Conservation (phyloP, 2,888 invertebrate species). For the Chrysolina americana region DNA sequence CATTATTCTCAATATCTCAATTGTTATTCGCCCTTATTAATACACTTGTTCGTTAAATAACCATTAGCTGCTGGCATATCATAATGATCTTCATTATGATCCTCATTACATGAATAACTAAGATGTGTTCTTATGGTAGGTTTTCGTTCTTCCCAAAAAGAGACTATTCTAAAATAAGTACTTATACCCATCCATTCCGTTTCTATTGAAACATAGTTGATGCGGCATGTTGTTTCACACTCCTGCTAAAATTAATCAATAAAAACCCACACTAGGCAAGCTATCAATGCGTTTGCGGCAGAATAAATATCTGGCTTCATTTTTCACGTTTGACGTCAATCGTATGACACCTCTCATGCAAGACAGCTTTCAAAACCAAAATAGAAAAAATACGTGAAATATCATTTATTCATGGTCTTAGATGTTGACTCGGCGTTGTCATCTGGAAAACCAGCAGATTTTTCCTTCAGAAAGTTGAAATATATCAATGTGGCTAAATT, state of each 20-base stretch:
- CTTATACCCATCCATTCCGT: neutral
- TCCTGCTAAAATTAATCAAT: slow-evolving; percentile 14
- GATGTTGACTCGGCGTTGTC: slow-evolving; percentile 30
- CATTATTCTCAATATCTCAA: too few relatives aligned
- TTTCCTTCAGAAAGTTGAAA: slow-evolving; percentile 66
- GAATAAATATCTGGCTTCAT: neutral
- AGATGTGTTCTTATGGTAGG: too few relatives aligned
- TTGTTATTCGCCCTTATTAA: too few relatives aligned
- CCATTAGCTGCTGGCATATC: too few relatives aligned
- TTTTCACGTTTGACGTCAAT: slow-evolving; percentile 2
- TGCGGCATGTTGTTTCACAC: neutral
- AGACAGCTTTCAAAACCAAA: neutral
- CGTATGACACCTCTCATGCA: neutral
- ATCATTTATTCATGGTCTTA: slow-evolving; percentile 19
- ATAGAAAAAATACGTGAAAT: neutral
- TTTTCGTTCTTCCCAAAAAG: too few relatives aligned
- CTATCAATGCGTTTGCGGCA: neutral
- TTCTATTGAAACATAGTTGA: too few relatives aligned
- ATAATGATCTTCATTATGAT: too few relatives aligned
- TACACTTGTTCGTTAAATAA: too few relatives aligned
- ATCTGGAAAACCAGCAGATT: slow-evolving; percentile 67
- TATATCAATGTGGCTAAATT: slow-evolving; percentile 55
- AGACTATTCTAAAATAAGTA: too few relatives aligned
- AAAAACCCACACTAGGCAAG: neutral
- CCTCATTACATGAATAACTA: too few relatives aligned